Conservation (phyloP, 2,888 invertebrate genomes). For the Rhorus exstirpatorius region DNA sequence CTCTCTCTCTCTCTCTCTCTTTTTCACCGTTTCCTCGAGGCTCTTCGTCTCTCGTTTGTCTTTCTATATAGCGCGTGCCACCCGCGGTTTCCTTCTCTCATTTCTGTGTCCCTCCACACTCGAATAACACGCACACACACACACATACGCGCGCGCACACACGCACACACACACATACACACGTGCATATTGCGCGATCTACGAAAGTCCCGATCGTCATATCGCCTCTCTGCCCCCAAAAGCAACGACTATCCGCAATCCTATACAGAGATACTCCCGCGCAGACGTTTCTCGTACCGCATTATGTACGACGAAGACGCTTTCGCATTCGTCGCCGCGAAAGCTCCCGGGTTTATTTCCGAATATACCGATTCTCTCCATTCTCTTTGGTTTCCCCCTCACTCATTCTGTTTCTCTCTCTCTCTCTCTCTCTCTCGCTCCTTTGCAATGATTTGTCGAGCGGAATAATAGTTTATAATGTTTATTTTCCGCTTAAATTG, state of each 20-base stretch:
- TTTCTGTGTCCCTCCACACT: slow-evolving; percentile 38
- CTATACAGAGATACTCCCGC: slow-evolving; percentile 41
- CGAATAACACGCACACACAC: slow-evolving; percentile 13
- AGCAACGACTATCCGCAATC: slow-evolving; percentile 16
- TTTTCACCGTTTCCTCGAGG: slow-evolving; percentile 68
- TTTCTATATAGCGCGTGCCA: slow-evolving; percentile 55
- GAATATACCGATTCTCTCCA: slow-evolving; percentile 74
- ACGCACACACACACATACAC: slow-evolving; percentile 44
- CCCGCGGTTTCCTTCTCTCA: slow-evolving; percentile 61
- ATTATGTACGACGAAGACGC: slow-evolving; percentile 22
- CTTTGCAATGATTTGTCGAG: not conserved
- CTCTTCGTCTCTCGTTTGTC: slow-evolving; percentile 69
- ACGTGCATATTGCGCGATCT: slow-evolving; percentile 62
- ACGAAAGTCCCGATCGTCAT: slow-evolving; percentile 77
- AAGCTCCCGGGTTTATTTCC: slow-evolving; percentile 79
- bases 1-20: slow-evolving; percentile 54
- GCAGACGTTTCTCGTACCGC: slow-evolving; percentile 23
- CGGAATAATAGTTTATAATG: too few relatives aligned
- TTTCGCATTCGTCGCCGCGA: slow-evolving; percentile 43
- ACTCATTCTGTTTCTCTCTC: slow-evolving; percentile 2
- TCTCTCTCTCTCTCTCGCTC: slow-evolving; percentile 21
- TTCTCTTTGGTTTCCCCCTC: not conserved
- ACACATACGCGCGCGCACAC: slow-evolving; percentile 42
- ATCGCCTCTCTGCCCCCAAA: slow-evolving; percentile 62
- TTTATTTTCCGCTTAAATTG: not conserved